Conservation (phyloP, 2,888 invertebrate genomes). For the Acheta domesticus region DNA sequence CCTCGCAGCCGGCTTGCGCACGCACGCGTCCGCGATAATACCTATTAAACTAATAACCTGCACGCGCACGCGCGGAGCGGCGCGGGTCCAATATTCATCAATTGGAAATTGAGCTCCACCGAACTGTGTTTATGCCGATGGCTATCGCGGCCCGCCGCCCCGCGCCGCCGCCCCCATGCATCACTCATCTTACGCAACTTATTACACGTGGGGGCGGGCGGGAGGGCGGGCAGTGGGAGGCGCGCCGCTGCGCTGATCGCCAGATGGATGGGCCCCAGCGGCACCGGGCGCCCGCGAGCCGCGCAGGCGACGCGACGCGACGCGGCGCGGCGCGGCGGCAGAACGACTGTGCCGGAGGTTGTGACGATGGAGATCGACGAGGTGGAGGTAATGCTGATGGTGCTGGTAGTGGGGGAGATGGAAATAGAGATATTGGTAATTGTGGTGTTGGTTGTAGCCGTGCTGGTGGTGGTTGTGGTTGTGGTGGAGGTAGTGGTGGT, state of each 20-base stretch:
- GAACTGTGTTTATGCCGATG: slow-evolving; percentile 10
- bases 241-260: slow-evolving; percentile 4
- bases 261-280: neutral
- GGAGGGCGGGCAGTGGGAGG: too few relatives aligned
- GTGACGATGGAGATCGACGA: too few relatives aligned
- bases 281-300: neutral
- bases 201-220: neutral
- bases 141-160: neutral
- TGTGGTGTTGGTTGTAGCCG: too few relatives aligned
- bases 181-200: slow-evolving; percentile 18
- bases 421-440: too few relatives aligned
- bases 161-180: neutral
- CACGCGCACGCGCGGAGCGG: neutral
- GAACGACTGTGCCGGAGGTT: too few relatives aligned
- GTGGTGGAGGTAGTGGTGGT: too few relatives aligned
- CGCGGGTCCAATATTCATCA: slow-evolving; percentile 1
- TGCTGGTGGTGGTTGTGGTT: too few relatives aligned
- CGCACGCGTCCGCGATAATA: neutral
- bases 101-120: slow-evolving; percentile 18
- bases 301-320: too few relatives aligned
- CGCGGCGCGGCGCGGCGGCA: too few relatives aligned
- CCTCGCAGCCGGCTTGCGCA: neutral
- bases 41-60: slow-evolving; percentile 7
- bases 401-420: too few relatives aligned
- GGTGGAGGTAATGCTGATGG: too few relatives aligned